Evolutionary conservation across 2,888 invertebrate species (phyloP).

Genomic region (Microctonus hyperodae): DNA sequence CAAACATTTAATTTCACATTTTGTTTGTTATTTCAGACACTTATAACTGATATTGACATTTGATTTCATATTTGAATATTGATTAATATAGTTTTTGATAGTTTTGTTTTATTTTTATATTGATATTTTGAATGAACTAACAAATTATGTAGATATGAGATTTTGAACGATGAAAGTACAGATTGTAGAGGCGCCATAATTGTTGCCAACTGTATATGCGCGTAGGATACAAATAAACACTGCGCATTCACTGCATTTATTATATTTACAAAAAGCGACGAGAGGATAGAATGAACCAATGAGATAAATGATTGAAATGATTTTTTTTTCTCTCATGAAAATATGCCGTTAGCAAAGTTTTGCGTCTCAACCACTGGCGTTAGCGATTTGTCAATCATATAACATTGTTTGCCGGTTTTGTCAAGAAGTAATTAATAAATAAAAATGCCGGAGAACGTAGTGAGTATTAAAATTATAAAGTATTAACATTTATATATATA

Average conservation of each 20-base stretch:
- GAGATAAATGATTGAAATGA: background rate
- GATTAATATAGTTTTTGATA: background rate
- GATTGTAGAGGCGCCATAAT: constrained; percentile 4
- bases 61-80: background rate
- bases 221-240: background rate
- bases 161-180: background rate
- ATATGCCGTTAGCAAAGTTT: background rate
- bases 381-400: background rate
- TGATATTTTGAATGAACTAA: background rate
- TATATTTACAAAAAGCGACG: too few species aligned
- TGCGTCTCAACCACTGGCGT: constrained; percentile 11
- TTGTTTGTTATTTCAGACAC: background rate
- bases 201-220: constrained; percentile 12
- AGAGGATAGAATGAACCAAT: too few species aligned
- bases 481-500: constrained; percentile 3
- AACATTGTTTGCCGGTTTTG: constrained; percentile 26
- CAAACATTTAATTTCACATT: background rate
- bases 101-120: background rate
- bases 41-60: background rate
- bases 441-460: constrained; percentile 54
- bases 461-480: constrained; percentile 37
- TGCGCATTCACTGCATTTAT: background rate
- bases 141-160: background rate
- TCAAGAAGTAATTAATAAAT: constrained; percentile 17
- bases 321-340: background rate